Evolutionary conservation across 2,113 vertebrate genomes (phyloP).

Genomic region (Pollachius pollachius): DNA sequence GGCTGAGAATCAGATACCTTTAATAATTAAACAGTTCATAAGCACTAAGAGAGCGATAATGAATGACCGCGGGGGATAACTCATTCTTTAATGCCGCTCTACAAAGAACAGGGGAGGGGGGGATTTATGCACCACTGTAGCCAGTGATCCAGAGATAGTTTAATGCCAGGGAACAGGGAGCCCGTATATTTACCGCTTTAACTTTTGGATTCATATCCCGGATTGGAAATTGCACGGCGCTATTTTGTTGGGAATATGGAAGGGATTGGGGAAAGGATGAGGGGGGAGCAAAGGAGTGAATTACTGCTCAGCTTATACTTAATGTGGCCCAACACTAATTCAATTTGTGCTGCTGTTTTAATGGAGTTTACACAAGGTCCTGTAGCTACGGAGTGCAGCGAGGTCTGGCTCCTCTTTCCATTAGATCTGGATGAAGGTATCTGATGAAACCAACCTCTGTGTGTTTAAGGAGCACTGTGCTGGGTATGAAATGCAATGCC

Average conservation of each 20-base stretch:
- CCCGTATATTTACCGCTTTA: constrained; percentile 30
- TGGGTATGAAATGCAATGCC: too few species aligned
- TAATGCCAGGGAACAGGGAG: constrained; percentile 22
- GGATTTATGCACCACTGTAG: constrained; percentile 25
- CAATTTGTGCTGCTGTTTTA: constrained; percentile 61
- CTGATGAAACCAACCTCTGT: constrained; percentile 25
- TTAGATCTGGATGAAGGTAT: constrained; percentile 37
- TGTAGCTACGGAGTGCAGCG: constrained; percentile 44
- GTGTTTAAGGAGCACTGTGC: too few species aligned
- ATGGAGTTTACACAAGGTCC: constrained; percentile 61
- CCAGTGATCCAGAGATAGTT: constrained; percentile 30
- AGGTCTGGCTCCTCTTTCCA: constrained; percentile 47
- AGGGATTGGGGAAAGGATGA: not conserved
- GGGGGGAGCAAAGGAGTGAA: constrained; percentile 24
- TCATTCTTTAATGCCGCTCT: constrained; percentile 24
- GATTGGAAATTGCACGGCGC: constrained; percentile 29
- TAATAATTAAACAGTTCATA: constrained; percentile 47
- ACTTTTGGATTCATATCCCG: constrained; percentile 19
- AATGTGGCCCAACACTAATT: constrained; percentile 64
- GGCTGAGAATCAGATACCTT: constrained; percentile 46
- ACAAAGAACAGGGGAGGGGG: constrained; percentile 38
- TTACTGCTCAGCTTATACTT: constrained; percentile 45
- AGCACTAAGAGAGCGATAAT: constrained; percentile 32
- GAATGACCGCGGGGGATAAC: constrained; percentile 43
- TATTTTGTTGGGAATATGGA: too few species aligned